phyloP scores from a whole-genome alignment of 2,797 vertebrate species.

The Hephaestus fuliginosus region DNA sequence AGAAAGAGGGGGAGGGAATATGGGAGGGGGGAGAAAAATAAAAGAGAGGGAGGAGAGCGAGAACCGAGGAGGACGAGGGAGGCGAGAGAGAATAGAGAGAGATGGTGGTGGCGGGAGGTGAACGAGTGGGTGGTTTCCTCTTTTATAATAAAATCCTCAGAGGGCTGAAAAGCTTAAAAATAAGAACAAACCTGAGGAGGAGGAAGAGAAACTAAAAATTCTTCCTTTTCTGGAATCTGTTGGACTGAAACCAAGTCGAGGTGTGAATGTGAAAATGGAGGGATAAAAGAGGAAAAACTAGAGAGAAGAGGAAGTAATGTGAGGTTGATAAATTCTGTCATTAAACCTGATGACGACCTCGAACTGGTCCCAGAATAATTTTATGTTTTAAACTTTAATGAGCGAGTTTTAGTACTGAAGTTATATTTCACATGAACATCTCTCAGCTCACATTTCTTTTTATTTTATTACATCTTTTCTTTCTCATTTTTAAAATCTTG shows the following conservation, averaged over 20 bases:
- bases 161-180: not conserved
- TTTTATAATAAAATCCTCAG: slow-evolving; percentile 36
- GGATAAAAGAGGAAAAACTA: not conserved
- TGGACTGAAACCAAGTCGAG: not conserved
- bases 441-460: too few species aligned
- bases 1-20: not conserved
- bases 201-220: not conserved
- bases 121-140: slow-evolving; percentile 41
- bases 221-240: not conserved
- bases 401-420: too few species aligned
- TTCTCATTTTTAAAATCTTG: too few species aligned
- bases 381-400: not conserved
- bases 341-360: too few species aligned
- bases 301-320: too few species aligned
- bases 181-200: not conserved
- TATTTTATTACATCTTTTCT: too few species aligned
- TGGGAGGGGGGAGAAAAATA: not conserved
- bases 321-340: too few species aligned
- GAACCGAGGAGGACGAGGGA: not conserved
- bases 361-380: too few species aligned
- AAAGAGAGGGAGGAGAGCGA: not conserved
- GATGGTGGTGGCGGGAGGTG: slow-evolving; percentile 20
- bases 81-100: not conserved
- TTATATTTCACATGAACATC: not conserved
- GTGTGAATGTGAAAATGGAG: not conserved